phyloP scores from a whole-genome alignment of 1,140 invertebrate genomes.

The Andrena cerasifolii region DNA sequence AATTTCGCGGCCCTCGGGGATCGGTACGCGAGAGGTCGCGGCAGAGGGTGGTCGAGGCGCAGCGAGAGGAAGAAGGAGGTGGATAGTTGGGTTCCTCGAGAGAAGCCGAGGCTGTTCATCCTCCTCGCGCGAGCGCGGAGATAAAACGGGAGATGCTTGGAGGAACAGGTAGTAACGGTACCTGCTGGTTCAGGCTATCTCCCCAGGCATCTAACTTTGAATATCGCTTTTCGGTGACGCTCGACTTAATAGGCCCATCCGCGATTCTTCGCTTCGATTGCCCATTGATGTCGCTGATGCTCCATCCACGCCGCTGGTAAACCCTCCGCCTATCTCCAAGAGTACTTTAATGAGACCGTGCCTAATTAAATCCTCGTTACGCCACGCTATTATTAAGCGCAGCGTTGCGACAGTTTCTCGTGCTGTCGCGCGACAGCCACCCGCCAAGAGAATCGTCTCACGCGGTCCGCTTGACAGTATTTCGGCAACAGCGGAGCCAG shows the following conservation, averaged over 20 bases:
- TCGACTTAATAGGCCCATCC: constrained; percentile 24
- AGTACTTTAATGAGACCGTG: constrained; percentile 15
- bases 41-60: constrained; percentile 3
- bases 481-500: background rate
- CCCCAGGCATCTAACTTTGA: constrained; percentile 31
- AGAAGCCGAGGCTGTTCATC: constrained; percentile 7
- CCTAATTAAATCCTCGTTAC: constrained; percentile 35
- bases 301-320: background rate
- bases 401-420: constrained; percentile 11
- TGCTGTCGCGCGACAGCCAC: constrained; percentile 4
- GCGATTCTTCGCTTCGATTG: background rate
- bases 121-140: constrained; percentile 8
- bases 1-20: constrained; percentile 38
- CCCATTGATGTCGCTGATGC: background rate
- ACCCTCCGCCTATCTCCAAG: background rate
- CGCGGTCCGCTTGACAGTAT: background rate
- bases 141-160: constrained; percentile 46
- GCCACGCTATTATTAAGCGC: constrained; percentile 3
- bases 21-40: background rate
- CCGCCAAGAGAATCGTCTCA: constrained; percentile 1
- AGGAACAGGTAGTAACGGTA: constrained; percentile 69
- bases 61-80: background rate
- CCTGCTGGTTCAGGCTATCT: constrained; percentile 21
- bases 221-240: constrained; percentile 25
- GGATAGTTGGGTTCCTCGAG: constrained; percentile 4